Conservation (phyloP, 2,888 invertebrate species). For the Trypoxylon attenuatum region DNA sequence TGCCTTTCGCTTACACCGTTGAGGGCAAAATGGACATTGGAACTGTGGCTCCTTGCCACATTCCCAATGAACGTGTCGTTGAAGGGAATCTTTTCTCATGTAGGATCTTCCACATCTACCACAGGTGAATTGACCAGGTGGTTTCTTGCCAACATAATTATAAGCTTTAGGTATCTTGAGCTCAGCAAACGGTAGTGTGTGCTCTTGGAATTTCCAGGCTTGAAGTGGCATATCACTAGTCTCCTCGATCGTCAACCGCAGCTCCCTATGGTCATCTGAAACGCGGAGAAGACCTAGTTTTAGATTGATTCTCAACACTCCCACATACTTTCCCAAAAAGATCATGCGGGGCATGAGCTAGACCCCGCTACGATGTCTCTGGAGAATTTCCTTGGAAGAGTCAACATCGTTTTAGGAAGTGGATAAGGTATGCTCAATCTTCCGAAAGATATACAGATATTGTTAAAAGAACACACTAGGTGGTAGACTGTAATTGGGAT, state of each 20-base stretch:
- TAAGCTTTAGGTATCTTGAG: constrained; percentile 66
- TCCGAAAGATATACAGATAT: too few species aligned
- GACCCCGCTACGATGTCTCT: too few species aligned
- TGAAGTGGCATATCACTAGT: constrained; percentile 59
- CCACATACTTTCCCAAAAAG: too few species aligned
- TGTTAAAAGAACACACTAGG: too few species aligned
- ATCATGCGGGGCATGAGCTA: too few species aligned
- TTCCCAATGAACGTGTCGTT: constrained; percentile 77
- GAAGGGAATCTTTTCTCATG: constrained; percentile 79
- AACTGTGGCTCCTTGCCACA: constrained; percentile 76
- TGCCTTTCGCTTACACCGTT: constrained; percentile 73
- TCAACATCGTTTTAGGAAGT: too few species aligned
- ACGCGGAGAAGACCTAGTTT: constrained; percentile 59
- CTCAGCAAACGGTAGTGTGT: constrained; percentile 50
- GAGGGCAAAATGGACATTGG: constrained; percentile 74
- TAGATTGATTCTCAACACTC: constrained; percentile 61
- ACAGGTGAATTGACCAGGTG: constrained; percentile 76
- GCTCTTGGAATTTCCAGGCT: constrained; percentile 55
- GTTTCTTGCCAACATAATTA: constrained; percentile 52
- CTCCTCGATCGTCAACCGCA: constrained; percentile 41
- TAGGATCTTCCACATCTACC: constrained; percentile 78
- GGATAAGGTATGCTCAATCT: too few species aligned
- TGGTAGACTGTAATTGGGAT: too few species aligned
- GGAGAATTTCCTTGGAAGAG: too few species aligned
- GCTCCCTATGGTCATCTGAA: constrained; percentile 56